Conservation (phyloP, 2,113 vertebrate genomes). For the Pygoscelis antarcticus region DNA sequence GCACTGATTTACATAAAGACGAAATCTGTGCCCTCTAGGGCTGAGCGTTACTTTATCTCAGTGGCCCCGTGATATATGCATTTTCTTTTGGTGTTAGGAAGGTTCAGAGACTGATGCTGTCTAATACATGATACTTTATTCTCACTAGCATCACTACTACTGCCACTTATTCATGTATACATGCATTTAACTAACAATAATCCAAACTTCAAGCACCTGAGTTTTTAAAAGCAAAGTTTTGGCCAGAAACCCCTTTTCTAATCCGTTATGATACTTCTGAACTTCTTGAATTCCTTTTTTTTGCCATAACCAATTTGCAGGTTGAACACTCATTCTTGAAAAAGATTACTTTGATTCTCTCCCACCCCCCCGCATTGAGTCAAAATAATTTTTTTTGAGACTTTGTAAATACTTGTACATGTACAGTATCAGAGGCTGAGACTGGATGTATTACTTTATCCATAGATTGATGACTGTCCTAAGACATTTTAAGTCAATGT, state of each 20-base stretch:
- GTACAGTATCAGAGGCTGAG: background rate
- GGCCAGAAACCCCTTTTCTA: background rate
- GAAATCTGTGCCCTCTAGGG: constrained; percentile 89
- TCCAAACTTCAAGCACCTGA: background rate
- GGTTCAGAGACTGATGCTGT: constrained; percentile 56
- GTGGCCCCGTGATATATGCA: constrained; percentile 82
- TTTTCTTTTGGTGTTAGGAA: constrained; percentile 81
- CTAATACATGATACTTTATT: constrained; percentile 17
- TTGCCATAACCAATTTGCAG: background rate
- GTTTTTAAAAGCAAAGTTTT: constrained; percentile 16
- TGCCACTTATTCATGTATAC: background rate
- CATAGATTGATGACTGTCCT: background rate
- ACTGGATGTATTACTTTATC: background rate
- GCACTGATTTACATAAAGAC: constrained; percentile 90
- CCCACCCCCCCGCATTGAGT: accelerated
- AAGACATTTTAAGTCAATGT: background rate
- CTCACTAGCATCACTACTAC: background rate
- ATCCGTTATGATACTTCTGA: background rate
- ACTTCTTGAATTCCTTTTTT: background rate
- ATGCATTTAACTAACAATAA: background rate
- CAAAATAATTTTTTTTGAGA: background rate
- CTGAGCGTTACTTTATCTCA: constrained; percentile 78
- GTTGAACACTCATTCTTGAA: background rate
- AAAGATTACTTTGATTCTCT: background rate
- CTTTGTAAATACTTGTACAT: background rate